Evolutionary conservation across 1,140 invertebrate genomes (phyloP), one percentile per base, ranked within the genome.

Genomic region (Drosophila ficusphila): DNA sequence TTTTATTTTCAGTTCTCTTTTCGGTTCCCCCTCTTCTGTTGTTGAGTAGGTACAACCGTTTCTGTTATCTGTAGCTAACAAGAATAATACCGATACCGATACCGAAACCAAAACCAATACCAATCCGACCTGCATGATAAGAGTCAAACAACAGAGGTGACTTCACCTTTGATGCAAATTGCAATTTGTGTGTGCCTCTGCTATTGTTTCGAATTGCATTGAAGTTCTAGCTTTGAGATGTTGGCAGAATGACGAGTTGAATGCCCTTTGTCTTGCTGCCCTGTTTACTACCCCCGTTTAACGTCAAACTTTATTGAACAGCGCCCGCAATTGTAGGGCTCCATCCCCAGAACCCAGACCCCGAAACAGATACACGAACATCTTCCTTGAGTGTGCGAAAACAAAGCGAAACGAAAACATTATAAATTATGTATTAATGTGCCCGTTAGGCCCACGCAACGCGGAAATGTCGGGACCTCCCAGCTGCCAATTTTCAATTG

Each of bases 361-460:
- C n/a, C n/a, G n/a, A 21, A 11, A 16, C 8, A 64, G 38, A 67
- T 41, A 67, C 46, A 41, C 44, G 16, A 64, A 76, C 76, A 79
- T 41, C 48, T 38, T 25, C 62, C 69, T 68, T 61, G 46, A 69
- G 56, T 62, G 64, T 19, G 52, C 46, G 16, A 65, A 75, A 76
- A 83, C 58, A 83, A 56, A 81, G 81, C 56, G 47, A 60, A 75
- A 88, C 86, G 79, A 88, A 88, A 88, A 88, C 82, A 88, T 88
- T 89, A 88, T 88, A 88, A 88, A 88, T 88, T 88, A 88, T 88
- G 82, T 88, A 88, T 88, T 88, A 88, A 88, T 88, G 82, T 88
- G 82, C 77, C 82, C 70, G 77, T 82, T 88, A 67, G 82, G 64
- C 82, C 72, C 42, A 61, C 46, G 64, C 57, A 52, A 49, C 46